Conservation (phyloP, 1,140 invertebrate genomes). For the Drosophila tsacasi region DNA sequence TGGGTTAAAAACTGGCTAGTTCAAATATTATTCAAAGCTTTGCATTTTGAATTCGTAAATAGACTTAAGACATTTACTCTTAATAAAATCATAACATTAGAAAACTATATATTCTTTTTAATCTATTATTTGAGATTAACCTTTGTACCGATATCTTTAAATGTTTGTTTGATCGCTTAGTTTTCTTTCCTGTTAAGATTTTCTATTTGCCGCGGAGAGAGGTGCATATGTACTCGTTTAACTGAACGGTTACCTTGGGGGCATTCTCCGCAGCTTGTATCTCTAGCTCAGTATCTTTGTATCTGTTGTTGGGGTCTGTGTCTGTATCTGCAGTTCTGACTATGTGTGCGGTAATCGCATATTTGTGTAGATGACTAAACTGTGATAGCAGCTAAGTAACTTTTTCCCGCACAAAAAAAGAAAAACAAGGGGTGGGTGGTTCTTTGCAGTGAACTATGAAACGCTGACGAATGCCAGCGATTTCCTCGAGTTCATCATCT, state of each 20-base stretch:
- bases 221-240: slow-evolving; percentile 6
- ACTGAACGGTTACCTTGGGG: slow-evolving; percentile 12
- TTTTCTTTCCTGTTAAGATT: slow-evolving; percentile 17
- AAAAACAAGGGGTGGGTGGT: slow-evolving; percentile 14
- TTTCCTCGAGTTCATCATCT: slow-evolving; percentile 50
- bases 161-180: slow-evolving; percentile 3
- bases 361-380: slow-evolving; percentile 77
- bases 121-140: neutral
- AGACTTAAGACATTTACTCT: too few relatives aligned
- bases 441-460: slow-evolving; percentile 29
- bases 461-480: slow-evolving; percentile 45
- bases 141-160: neutral
- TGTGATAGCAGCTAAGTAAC: slow-evolving; percentile 56
- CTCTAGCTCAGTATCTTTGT: slow-evolving; percentile 30
- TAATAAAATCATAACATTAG: too few relatives aligned
- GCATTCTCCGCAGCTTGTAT: slow-evolving; percentile 29
- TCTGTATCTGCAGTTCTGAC: slow-evolving; percentile 26
- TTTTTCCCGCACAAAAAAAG: slow-evolving; percentile 16
- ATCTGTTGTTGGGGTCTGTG: slow-evolving; percentile 5
- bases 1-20: neutral
- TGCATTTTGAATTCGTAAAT: too few relatives aligned
- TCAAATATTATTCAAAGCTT: too few relatives aligned
- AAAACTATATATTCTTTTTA: too few relatives aligned
- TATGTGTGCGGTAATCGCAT: slow-evolving; percentile 49
- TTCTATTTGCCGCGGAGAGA: slow-evolving; percentile 18